phyloP scores from a whole-genome alignment of 2,797 vertebrate species.

The Hapalemur alaotrensis region DNA sequence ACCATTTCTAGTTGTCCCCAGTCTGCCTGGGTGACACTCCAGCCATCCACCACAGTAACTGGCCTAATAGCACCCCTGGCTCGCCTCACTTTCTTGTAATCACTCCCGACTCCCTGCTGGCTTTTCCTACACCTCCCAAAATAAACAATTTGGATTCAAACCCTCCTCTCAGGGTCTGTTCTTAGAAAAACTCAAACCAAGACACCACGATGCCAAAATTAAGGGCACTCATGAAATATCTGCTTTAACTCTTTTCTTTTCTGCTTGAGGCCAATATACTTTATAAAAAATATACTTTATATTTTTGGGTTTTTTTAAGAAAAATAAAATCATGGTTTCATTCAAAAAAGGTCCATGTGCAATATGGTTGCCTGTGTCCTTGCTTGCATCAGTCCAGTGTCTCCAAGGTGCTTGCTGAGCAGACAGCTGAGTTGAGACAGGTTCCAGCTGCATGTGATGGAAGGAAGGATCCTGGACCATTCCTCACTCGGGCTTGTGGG shows the following conservation, averaged over 20 bases:
- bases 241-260: background rate
- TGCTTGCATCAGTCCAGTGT: conserved; percentile 17
- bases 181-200: background rate
- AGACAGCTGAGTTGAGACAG: background rate
- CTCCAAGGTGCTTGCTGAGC: background rate
- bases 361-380: background rate
- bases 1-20: background rate
- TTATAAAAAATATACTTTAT: background rate
- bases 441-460: background rate
- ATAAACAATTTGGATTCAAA: background rate
- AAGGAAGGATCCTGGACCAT: conserved; percentile 30
- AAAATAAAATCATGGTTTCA: conserved; percentile 47
- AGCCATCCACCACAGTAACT: background rate
- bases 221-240: background rate
- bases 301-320: background rate
- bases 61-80: background rate
- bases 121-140: too few relatives aligned
- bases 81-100: background rate
- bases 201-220: background rate
- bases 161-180: background rate
- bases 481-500: conserved; percentile 22
- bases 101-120: background rate
- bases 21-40: background rate
- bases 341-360: conserved; percentile 20
- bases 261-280: background rate